Percentiles rank a stretch among this genome's conserved stretches.
Evolutionary conservation across 2,888 invertebrate species (phyloP).

Genomic region (Ischnura elegans): DNA sequence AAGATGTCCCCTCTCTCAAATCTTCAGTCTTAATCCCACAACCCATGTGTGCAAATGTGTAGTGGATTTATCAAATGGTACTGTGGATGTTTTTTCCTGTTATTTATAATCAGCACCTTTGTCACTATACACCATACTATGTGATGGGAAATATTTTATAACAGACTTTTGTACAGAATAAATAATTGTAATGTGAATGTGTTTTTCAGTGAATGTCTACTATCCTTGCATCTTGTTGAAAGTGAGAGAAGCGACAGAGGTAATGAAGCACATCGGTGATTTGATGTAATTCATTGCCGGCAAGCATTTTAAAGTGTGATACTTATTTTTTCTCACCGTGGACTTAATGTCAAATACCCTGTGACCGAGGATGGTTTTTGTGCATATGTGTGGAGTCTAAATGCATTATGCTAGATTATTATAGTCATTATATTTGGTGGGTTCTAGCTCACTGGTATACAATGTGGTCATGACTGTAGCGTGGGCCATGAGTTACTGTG

Average conservation of each 20-base stretch:
- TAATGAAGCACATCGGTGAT: slow-evolving; percentile 27
- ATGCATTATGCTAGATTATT: not conserved
- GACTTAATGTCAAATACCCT: not conserved
- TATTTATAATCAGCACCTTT: slow-evolving; percentile 74
- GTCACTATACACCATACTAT: slow-evolving; percentile 74
- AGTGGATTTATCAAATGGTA: slow-evolving; percentile 72
- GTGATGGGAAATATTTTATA: slow-evolving; percentile 75
- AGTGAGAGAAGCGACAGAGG: too few species aligned
- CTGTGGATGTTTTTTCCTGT: slow-evolving; percentile 72
- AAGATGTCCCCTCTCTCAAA: slow-evolving; percentile 57
- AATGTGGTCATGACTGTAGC: too few species aligned
- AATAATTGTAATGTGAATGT: slow-evolving; percentile 72
- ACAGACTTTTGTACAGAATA: slow-evolving; percentile 76
- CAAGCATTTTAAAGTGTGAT: not conserved
- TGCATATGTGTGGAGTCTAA: not conserved
- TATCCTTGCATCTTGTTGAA: not conserved
- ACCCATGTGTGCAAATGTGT: slow-evolving; percentile 70
- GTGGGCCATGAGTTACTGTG: not conserved
- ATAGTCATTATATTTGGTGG: not conserved
- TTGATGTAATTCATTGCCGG: not conserved
- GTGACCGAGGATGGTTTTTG: not conserved
- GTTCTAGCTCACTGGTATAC: not conserved
- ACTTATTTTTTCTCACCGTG: not conserved
- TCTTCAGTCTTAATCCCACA: slow-evolving; percentile 66
- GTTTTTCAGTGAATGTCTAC: slow-evolving; percentile 53